These are phyloP conservation scores for Serranus cabrilla DNA, from an alignment of 2,797 vertebrate species.

Conservation along the genomic window DNA sequence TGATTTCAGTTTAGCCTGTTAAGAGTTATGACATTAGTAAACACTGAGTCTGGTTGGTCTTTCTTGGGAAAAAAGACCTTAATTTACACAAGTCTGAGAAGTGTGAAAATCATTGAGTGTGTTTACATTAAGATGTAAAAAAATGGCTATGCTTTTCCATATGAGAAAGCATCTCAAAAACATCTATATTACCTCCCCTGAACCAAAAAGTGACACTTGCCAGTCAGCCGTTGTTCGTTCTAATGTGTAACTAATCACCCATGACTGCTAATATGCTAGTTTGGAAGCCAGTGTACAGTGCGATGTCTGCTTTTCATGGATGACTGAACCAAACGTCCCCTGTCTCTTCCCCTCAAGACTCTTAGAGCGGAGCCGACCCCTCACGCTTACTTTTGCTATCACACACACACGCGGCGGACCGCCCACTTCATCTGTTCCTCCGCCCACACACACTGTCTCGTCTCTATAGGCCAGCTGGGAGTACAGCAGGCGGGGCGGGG, in stretches of 20 bases:
- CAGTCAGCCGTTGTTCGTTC: conserved; percentile 45
- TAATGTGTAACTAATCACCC: conserved; percentile 53
- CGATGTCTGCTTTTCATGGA: conserved; percentile 44
- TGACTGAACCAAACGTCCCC: conserved; percentile 48
- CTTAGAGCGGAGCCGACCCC: conserved; percentile 16
- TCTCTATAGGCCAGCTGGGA: conserved; percentile 71
- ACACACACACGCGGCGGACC: conserved; percentile 8
- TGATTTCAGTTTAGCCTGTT: background rate
- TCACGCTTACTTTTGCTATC: conserved; percentile 8
- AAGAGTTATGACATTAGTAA: background rate
- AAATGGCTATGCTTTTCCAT: background rate
- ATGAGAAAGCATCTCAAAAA: conserved; percentile 5
- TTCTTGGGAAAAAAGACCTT: background rate
- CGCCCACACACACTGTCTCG: conserved; percentile 57
- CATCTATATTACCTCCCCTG: conserved; percentile 14
- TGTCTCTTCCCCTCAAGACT: conserved; percentile 33
- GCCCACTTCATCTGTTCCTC: conserved; percentile 75
- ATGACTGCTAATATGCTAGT: conserved; percentile 47
- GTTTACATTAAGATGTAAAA: conserved; percentile 16
- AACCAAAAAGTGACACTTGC: conserved; percentile 40
- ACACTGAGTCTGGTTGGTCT: background rate
- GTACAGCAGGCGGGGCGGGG: conserved; percentile 71
- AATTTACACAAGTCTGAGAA: too few species aligned
- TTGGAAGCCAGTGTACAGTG: conserved; percentile 41
- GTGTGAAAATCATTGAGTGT: conserved; percentile 2